Evolutionary conservation across 2,888 invertebrate species (phyloP).

Genomic region (Hetaerina titia): DNA sequence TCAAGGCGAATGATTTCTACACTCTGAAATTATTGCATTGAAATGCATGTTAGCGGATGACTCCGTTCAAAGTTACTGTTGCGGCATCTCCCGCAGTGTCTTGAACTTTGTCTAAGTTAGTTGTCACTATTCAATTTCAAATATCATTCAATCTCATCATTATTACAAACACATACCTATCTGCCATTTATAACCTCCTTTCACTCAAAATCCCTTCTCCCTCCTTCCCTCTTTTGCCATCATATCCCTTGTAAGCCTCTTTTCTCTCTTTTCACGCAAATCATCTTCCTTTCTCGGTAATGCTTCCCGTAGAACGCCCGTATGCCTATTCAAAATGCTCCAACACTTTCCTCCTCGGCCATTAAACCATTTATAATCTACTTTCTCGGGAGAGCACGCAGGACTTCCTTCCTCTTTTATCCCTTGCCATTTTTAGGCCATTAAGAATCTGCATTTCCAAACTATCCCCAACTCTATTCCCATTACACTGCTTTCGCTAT

Average conservation of each 20-base stretch:
- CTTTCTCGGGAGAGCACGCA: background rate
- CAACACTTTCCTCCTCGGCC: background rate
- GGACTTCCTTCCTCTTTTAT: background rate
- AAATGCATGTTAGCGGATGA: too few species aligned
- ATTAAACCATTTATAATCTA: slow-evolving; percentile 18
- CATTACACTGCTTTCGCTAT: background rate
- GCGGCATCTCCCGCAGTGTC: too few species aligned
- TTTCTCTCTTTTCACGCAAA: background rate
- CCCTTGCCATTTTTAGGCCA: background rate
- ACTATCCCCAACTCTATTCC: slow-evolving; percentile 37
- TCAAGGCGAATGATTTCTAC: too few species aligned
- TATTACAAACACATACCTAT: background rate
- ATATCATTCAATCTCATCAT: background rate
- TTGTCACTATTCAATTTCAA: background rate
- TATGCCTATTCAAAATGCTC: background rate
- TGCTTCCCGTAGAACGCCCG: background rate
- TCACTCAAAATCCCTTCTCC: background rate
- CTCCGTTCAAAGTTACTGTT: too few species aligned
- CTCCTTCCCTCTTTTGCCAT: background rate
- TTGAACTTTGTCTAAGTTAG: too few species aligned
- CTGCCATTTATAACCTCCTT: background rate
- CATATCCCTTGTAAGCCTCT: background rate
- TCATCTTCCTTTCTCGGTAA: background rate
- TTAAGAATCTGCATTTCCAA: background rate
- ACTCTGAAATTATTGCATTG: too few species aligned